Percentiles rank a stretch among this genome's conserved stretches.
These are phyloP conservation scores for Phaonia tiefii DNA, from an alignment of 2,888 invertebrate genomes.

Conservation along the genomic window DNA sequence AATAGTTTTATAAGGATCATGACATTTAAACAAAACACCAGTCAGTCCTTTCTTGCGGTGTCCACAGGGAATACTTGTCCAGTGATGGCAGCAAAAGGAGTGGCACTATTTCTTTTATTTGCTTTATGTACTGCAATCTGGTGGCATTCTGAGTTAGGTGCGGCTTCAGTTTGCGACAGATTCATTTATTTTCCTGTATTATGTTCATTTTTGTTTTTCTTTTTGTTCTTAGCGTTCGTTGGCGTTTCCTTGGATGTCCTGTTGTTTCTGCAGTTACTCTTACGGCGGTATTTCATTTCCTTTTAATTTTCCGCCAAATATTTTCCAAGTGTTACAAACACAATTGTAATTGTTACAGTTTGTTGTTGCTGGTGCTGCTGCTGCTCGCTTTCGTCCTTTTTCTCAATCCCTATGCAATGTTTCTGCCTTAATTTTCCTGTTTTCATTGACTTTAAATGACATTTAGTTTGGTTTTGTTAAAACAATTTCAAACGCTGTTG, in stretches of 20 bases:
- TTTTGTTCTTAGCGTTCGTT: constrained; percentile 39
- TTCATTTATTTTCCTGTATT: neutral
- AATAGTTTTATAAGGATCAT: no score
- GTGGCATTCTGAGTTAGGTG: constrained; percentile 54
- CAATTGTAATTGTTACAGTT: constrained; percentile 40
- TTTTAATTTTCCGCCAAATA: constrained; percentile 63
- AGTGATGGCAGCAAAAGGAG: no score
- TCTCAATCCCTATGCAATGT: constrained; percentile 43
- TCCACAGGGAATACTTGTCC: no score
- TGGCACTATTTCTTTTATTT: no score
- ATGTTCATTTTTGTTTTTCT: constrained; percentile 30
- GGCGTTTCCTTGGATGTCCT: constrained; percentile 21
- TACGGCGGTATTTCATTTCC: constrained; percentile 59
- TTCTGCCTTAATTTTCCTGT: constrained; percentile 62
- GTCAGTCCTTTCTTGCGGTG: no score
- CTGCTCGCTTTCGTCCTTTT: neutral
- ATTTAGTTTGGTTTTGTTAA: constrained; percentile 28
- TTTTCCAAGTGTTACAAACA: constrained; percentile 53
- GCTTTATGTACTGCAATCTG: constrained; percentile 50
- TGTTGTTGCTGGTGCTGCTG: neutral
- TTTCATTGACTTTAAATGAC: constrained; percentile 52
- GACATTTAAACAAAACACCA: no score
- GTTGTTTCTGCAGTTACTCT: constrained; percentile 28
- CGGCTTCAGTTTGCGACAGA: constrained; percentile 52
- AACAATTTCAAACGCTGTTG: no score